Conservation (phyloP, 2,888 invertebrate species). For the Acholoe squamosa region DNA sequence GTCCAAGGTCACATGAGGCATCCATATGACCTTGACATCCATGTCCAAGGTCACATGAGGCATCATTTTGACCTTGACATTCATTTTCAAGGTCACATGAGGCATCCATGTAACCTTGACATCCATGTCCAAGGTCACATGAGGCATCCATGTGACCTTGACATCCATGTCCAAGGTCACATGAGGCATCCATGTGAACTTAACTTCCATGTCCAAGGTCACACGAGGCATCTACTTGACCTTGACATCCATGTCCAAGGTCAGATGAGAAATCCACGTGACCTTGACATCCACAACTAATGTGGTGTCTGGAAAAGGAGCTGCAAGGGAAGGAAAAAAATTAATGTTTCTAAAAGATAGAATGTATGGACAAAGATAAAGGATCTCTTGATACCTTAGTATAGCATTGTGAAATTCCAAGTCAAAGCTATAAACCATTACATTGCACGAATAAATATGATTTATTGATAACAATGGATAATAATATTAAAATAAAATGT, state of each 20-base stretch:
- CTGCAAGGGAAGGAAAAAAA: not conserved
- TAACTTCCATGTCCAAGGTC: not conserved
- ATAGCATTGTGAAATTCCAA: too few species aligned
- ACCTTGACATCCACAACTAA: constrained; percentile 26
- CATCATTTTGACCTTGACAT: not conserved
- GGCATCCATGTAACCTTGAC: not conserved
- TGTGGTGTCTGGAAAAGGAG: constrained; percentile 48
- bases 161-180: not conserved
- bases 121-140: not conserved
- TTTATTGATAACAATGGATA: too few species aligned
- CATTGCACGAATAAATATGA: too few species aligned
- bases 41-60: not conserved
- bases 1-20: not conserved
- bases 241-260: constrained; percentile 11
- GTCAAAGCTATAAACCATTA: too few species aligned
- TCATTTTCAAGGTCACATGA: too few species aligned
- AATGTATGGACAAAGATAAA: too few species aligned
- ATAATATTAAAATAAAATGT: too few species aligned
- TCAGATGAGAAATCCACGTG: not conserved
- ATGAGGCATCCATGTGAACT: not conserved
- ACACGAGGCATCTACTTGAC: not conserved
- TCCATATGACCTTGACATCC: not conserved
- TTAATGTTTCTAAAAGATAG: too few species aligned
- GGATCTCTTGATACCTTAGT: too few species aligned
- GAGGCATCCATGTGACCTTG: not conserved